These are phyloP conservation scores for Lamprologus tigripictilis DNA, from an alignment of 2,113 vertebrate species.

Conservation along the genomic window DNA sequence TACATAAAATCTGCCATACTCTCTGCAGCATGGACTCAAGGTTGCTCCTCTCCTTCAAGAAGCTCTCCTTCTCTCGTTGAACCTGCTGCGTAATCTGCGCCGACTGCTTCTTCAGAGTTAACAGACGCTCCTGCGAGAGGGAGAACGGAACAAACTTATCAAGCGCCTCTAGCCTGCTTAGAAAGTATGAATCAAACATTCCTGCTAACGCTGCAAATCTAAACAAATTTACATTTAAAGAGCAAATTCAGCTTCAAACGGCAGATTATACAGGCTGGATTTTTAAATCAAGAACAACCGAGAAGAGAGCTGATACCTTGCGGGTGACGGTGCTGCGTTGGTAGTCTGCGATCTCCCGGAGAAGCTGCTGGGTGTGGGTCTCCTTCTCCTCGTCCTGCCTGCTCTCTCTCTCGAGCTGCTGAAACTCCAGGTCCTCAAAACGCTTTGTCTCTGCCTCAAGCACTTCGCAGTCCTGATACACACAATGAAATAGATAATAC, in stretches of 20 bases:
- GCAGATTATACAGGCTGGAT: neutral
- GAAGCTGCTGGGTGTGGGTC: slow-evolving; percentile 80
- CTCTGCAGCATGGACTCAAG: slow-evolving; percentile 88
- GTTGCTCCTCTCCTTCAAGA: slow-evolving; percentile 88
- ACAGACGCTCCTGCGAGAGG: slow-evolving; percentile 80
- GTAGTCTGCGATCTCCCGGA: slow-evolving; percentile 87
- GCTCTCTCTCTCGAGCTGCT: slow-evolving; percentile 91
- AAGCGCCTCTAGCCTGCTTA: neutral
- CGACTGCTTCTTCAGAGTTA: slow-evolving; percentile 88
- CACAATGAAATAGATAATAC: neutral
- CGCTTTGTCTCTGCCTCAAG: slow-evolving; percentile 88
- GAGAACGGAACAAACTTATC: neutral
- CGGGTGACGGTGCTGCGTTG: slow-evolving; percentile 83
- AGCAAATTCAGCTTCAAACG: neutral
- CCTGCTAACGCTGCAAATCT: neutral
- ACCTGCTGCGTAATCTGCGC: slow-evolving; percentile 87
- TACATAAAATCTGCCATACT: slow-evolving; percentile 56
- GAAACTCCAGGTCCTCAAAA: slow-evolving; percentile 95
- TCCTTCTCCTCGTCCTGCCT: slow-evolving; percentile 94
- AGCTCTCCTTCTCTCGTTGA: slow-evolving; percentile 88
- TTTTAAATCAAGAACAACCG: neutral
- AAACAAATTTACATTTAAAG: neutral
- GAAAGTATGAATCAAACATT: neutral
- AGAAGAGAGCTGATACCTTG: slow-evolving; percentile 71
- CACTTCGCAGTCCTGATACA: slow-evolving; percentile 81